phyloP scores from a whole-genome alignment of 2,888 invertebrate species.

The Quadriops clusia region DNA sequence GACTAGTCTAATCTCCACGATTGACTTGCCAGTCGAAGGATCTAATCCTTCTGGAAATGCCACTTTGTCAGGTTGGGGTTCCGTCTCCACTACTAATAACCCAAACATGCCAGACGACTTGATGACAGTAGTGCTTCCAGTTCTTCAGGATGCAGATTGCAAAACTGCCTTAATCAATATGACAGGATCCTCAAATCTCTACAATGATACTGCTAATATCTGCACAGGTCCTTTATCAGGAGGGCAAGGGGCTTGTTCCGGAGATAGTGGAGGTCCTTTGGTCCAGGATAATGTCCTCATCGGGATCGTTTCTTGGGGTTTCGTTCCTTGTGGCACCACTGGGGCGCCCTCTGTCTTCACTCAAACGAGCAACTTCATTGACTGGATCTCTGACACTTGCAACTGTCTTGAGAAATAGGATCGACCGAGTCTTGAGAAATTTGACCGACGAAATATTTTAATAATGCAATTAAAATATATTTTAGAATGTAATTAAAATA shows the following conservation, averaged over 20 bases:
- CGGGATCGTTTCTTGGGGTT: constrained; percentile 45
- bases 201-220: constrained; percentile 36
- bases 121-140: constrained; percentile 23
- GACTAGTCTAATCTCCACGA: constrained; percentile 27
- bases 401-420: no score
- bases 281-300: constrained; percentile 30
- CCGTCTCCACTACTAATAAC: constrained; percentile 9
- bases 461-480: no score
- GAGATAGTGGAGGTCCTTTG: constrained; percentile 45
- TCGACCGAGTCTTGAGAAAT: no score
- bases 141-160: constrained; percentile 31
- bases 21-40: constrained; percentile 28
- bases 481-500: no score
- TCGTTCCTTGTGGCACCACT: constrained; percentile 38
- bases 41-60: constrained; percentile 24
- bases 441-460: no score
- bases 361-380: constrained; percentile 37
- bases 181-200: constrained; percentile 30
- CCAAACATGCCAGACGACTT: constrained; percentile 24
- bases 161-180: constrained; percentile 31
- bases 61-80: constrained; percentile 39
- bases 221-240: constrained; percentile 37
- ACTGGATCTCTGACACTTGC: no score
- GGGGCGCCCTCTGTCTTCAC: constrained; percentile 44
- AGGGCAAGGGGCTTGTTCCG: constrained; percentile 37